Percentiles rank a stretch among this genome's conserved stretches.
Conservation (phyloP, 2,113 vertebrate species). For the Cyphomyrus plagiostoma region DNA sequence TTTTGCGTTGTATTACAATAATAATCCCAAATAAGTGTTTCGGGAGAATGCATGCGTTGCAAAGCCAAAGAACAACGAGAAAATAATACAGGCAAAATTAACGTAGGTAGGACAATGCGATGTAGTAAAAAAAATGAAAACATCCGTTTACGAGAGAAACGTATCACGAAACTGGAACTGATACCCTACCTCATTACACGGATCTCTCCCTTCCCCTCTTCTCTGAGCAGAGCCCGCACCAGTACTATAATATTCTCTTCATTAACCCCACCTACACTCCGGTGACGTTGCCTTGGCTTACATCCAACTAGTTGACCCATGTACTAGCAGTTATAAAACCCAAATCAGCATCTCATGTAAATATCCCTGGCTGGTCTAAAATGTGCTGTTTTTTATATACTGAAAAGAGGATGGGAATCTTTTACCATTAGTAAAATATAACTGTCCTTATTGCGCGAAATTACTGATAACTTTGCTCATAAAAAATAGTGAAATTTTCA, state of each 20-base stretch:
- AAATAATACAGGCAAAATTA: neutral
- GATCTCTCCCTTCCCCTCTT: neutral
- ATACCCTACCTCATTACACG: neutral
- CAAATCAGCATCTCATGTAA: neutral
- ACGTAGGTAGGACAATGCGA: neutral
- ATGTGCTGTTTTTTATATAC: neutral
- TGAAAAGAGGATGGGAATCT: neutral
- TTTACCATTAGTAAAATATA: neutral
- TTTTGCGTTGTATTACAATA: neutral
- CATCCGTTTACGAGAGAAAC: neutral
- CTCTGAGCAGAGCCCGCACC: slow-evolving; percentile 1
- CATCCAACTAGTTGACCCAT: neutral
- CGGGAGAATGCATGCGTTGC: neutral
- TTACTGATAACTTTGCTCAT: neutral
- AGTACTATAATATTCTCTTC: slow-evolving; percentile 20
- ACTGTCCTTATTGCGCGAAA: neutral
- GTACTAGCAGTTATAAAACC: neutral
- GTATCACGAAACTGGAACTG: neutral
- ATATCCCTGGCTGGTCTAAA: neutral
- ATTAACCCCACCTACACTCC: slow-evolving; percentile 25
- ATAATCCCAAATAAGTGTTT: neutral
- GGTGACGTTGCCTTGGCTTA: slow-evolving; percentile 18
- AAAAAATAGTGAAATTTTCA: neutral
- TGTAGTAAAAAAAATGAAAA: neutral
- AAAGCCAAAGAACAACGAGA: neutral